Evolutionary conservation across 2,113 vertebrate species (phyloP), one percentile per base, ranked within the genome.

Genomic region (Climacteris rufus): DNA sequence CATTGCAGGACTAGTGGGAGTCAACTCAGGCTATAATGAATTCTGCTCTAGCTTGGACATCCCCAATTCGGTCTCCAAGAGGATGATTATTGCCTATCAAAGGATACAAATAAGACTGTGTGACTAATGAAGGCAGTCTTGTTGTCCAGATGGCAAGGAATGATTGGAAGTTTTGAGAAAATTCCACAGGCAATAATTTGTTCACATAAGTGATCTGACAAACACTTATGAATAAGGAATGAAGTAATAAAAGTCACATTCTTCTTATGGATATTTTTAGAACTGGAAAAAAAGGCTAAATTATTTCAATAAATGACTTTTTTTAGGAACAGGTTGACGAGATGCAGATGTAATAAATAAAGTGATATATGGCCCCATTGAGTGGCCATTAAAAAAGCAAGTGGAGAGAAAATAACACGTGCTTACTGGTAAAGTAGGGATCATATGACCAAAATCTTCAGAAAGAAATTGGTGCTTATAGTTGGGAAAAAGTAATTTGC

Each of bases 211-310:
- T 72, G 84, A 96, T 82, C 59, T 94, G 87, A 95, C 89, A 93
- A 95, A 96, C 78, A 91, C 72, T 95, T 83, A 87, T 65, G 91
- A 96, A 96, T 96, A 93, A 91, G 28, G 40, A 94, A 96, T 91
- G 71, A 94, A 95, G 87, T 59, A 83, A 90, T 90, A 88, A 91
- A 95, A 96, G 82, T 83, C 82, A 66, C 56, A 93, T 88, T 87
- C 45, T 91, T 96, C 71, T 56, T 86, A 90, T 1, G 15, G 35
- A 85, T 94, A 89, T 83, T 96, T 93, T 66, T 54, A 74, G 40
- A 77, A 72, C 35, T n/a, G 39, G 54, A 11, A 64, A 81, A 87
- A 90, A 71, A 39, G 20, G 49, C 39, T 57, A 72, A 50, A 83
- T 79, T 83, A 30, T 92, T 85, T 83, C 71, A 76, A 70, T 11